Evolutionary conservation across 1,140 invertebrate genomes (phyloP).

Genomic region (Aphis craccivora): DNA sequence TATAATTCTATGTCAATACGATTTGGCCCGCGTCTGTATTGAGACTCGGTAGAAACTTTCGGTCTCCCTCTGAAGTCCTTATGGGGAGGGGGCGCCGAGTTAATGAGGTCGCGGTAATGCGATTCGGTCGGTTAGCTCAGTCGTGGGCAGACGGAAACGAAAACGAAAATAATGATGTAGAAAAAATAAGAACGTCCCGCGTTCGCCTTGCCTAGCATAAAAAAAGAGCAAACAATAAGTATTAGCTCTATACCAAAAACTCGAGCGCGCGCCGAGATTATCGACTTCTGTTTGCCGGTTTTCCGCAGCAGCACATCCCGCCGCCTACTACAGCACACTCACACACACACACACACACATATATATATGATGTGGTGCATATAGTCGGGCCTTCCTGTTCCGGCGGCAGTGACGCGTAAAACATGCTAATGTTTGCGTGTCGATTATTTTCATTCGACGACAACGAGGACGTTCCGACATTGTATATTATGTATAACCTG

Average conservation of each 20-base stretch:
- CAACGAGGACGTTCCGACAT: not conserved
- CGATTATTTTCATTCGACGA: not conserved
- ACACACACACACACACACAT: not conserved
- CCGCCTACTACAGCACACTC: not conserved
- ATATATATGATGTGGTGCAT: not conserved
- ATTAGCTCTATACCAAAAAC: not conserved
- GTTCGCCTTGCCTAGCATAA: not conserved
- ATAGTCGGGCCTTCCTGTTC: not conserved
- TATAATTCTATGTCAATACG: not conserved
- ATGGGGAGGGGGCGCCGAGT: not conserved
- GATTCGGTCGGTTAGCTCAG: not conserved
- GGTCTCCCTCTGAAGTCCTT: not conserved
- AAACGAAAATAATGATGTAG: not conserved
- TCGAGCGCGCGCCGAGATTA: not conserved
- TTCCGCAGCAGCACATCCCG: not conserved
- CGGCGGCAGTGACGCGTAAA: slow-evolving; percentile 29
- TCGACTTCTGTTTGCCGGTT: slow-evolving; percentile 27
- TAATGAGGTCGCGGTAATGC: slow-evolving; percentile 15
- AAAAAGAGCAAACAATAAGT: slow-evolving; percentile 8
- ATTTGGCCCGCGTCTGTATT: too few relatives aligned
- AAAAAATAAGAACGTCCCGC: not conserved
- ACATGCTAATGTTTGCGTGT: slow-evolving; percentile 21
- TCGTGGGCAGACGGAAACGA: not conserved
- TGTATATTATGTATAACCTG: not conserved
- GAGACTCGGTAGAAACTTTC: not conserved